Base-by-base conservation (phyloP, 2,797 vertebrate genomes). In the Cyprinodon diabolis region DNA sequence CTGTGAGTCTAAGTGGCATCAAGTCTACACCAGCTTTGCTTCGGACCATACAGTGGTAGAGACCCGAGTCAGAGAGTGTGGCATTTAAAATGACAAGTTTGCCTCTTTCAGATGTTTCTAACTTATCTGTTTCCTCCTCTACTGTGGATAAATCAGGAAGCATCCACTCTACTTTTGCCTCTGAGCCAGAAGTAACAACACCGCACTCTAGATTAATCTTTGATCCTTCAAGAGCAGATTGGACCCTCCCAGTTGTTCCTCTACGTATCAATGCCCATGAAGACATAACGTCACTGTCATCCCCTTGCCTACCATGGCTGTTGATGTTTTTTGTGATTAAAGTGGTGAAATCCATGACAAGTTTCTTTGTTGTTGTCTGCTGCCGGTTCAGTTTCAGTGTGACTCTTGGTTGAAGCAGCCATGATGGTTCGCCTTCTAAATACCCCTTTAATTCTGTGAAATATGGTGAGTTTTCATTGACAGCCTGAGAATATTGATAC, bases 401-500 rank as follows among this genome's bases (percentile, higher is more conserved):
- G 57, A 96, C 88, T 83, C 80, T 92, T 19, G 93, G 93, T 82
- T 96, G 95, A 78, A 96, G 91, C 60, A 96, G 82, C 95, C 95
- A 96, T 0, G 84, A 79, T 0, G 95, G 95, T 72, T 95, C 91
- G 70, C 94, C 95, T 60, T 78, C 89, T 63, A 96, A 86, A 83
- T 96, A 87, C 62, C 95, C 95, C 80, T 96, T 96, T 68, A 96
- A 88, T 47, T 95, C 95, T 25, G 95, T 96, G 71, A 95, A 96
- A 88, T 96, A 96, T 13, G 94, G 93, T 0, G 95, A 94, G 52
- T 95, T 92, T 71, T 95, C 94, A 78, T 89, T 93, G 9, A 90
- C 56, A 6, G 84, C 79, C 84, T 96, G 95, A 51, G 86, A 77
- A 78, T 96, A 96, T 67, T 94, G 93, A 85, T 93, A 96, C 0